phyloP scores from a whole-genome alignment of 2,113 vertebrate species.

The Engystomops pustulosus region DNA sequence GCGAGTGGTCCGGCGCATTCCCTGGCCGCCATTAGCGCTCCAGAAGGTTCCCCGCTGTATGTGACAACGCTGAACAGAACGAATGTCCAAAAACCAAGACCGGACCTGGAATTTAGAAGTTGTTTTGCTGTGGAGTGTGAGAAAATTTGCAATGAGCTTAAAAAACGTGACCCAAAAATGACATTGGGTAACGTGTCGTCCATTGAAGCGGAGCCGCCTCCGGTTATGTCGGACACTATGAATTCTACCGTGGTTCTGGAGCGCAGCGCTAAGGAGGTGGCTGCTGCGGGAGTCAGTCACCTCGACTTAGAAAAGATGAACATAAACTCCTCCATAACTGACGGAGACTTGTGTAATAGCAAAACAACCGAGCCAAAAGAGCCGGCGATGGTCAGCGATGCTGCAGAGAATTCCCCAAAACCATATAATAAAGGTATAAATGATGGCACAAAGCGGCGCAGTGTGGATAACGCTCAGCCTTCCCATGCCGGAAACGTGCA shows the following conservation, averaged over 20 bases:
- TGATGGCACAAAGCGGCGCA: conserved; percentile 3
- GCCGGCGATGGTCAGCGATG: not conserved
- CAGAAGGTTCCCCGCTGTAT: too few species aligned
- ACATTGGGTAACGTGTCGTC: not conserved
- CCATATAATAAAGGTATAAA: not conserved
- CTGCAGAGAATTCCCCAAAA: too few species aligned
- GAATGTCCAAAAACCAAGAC: not conserved
- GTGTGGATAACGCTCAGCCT: not conserved
- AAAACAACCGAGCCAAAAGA: not conserved
- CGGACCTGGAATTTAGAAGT: not conserved
- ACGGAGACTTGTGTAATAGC: not conserved
- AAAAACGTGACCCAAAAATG: not conserved
- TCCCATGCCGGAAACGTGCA: too few species aligned
- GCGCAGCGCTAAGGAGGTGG: not conserved
- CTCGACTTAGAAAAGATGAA: conserved; percentile 31
- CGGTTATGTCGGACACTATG: conserved; percentile 1
- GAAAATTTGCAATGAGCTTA: conserved; percentile 21
- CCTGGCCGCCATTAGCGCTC: not conserved
- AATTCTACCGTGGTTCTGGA: not conserved
- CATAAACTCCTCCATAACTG: not conserved
- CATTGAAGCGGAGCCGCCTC: conserved; percentile 52
- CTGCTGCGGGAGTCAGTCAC: not conserved
- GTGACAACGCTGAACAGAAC: too few species aligned
- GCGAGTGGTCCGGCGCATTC: not conserved
- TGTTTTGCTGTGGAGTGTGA: conserved; percentile 57